Base-by-base conservation (phyloP, 2,797 vertebrate species). In the Pygocentrus nattereri region DNA sequence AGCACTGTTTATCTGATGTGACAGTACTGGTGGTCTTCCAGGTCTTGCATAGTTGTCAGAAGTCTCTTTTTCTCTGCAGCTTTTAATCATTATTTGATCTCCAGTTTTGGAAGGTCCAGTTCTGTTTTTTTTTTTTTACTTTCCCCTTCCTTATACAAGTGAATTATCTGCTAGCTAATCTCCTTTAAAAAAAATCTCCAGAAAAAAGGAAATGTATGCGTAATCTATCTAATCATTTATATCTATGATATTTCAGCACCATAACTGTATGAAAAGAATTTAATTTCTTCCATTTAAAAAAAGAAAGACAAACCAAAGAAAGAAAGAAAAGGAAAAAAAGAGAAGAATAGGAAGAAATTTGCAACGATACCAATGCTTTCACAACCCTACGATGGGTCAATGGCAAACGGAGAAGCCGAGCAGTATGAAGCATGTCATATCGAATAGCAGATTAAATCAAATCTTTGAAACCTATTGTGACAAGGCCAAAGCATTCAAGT, bases 391-490 rank as follows among this genome's bases (percentile, higher is more conserved):
- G n/a, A 19, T 44, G 47, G 30, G 73, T 76, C 73, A 70, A 38
- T 61, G 73, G 31, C 21, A 52, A 61, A 61, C 27, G 0, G 50
- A 19, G 74, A 52, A 19, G 13, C 1, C 2, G 2, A 69, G 41
- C 54, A 56, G 27, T 69, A 69, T 23, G 38, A 49, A 69, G 71
- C 73, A 76, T 76, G 54, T 76, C 79, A 70, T 50, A 70, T 69
- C 54, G 18, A 81, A 81, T 61, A 38, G 18, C 78, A 73, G 72
- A 81, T 27, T 19, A 68, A 74, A 69, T 59, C 13, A 49, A 75
- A 75, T 61, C 38, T 76, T 69, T 21, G 41, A 34, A 69, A 69
- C 25, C 5, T n/a, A 59, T 30, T 50, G 74, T 69, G 41, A 76
- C 73, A 69, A 69, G 62, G 73, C 61, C 72, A 34, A 56, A 47